A percentile compares a stretch with the other conserved stretches of the same genome.
Evolutionary conservation across 1,140 invertebrate species (phyloP).

Genomic region (Spodoptera litura): DNA sequence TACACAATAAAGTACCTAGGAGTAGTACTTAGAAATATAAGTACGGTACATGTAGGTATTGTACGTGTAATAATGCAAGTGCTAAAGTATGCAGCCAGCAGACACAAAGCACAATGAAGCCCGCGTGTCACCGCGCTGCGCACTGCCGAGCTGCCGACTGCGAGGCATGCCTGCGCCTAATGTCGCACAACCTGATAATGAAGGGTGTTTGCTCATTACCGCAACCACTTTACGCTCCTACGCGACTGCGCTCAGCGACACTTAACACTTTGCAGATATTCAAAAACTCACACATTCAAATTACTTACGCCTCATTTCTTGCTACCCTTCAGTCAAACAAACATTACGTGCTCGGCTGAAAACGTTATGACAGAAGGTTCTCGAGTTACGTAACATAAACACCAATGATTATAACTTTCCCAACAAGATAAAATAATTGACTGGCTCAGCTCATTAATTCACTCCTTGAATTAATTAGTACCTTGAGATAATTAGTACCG

Average conservation of each 20-base stretch:
- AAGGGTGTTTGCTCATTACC: slow-evolving; percentile 54
- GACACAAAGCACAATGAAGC: neutral
- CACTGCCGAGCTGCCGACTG: neutral
- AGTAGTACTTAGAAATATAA: too few relatives aligned
- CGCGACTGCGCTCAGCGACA: slow-evolving; percentile 37
- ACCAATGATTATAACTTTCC: slow-evolving; percentile 22
- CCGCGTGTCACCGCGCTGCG: neutral
- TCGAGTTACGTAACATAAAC: slow-evolving; percentile 7
- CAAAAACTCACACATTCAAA: slow-evolving; percentile 11
- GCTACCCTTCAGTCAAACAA: slow-evolving; percentile 15
- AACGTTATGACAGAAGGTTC: slow-evolving; percentile 13
- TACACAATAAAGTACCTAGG: too few relatives aligned
- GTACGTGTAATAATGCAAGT: neutral
- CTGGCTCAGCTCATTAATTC: slow-evolving; percentile 29
- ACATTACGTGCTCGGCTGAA: neutral
- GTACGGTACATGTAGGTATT: too few relatives aligned
- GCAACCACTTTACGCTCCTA: slow-evolving; percentile 41
- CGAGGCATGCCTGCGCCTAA: slow-evolving; percentile 53
- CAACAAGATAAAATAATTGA: slow-evolving; percentile 34
- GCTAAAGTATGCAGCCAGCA: slow-evolving; percentile 3
- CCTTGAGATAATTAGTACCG: slow-evolving; percentile 49
- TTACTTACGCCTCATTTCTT: neutral
- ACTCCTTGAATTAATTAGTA: slow-evolving; percentile 25
- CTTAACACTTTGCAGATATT: slow-evolving; percentile 33
- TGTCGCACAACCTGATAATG: slow-evolving; percentile 51